Percentiles rank a stretch among this genome's conserved stretches.
Conservation (phyloP, 2,113 vertebrate genomes). For the Tyto alba region DNA sequence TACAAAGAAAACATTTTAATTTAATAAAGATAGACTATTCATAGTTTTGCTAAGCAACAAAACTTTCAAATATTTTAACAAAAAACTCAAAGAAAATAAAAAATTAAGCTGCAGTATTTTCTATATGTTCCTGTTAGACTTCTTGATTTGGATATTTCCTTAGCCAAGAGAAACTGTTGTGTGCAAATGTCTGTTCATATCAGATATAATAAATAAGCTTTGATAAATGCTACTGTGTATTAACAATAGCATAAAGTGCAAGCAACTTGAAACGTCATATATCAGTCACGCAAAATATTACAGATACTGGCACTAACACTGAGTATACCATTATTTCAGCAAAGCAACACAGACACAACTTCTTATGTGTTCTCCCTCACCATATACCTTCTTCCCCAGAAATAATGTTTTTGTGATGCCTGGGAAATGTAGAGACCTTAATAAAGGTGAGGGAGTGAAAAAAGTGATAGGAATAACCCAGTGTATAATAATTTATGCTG, state of each 20-base stretch:
- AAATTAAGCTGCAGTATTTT: not conserved
- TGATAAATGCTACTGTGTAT: not conserved
- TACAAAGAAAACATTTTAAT: not conserved
- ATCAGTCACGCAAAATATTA: not conserved
- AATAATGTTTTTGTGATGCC: not conserved
- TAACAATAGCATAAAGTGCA: not conserved
- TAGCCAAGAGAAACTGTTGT: not conserved
- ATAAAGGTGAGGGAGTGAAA: not conserved
- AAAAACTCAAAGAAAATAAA: not conserved
- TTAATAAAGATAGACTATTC: not conserved
- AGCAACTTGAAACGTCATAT: not conserved
- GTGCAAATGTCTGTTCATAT: not conserved
- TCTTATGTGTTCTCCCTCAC: not conserved
- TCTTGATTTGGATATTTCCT: not conserved
- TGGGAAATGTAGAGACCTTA: not conserved
- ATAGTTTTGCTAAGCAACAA: not conserved
- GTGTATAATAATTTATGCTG: not conserved
- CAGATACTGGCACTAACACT: not conserved
- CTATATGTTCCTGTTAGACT: not conserved
- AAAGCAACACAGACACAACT: not conserved
- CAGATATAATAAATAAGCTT: not conserved
- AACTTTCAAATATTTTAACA: not conserved
- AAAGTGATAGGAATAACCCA: not conserved
- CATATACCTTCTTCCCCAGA: not conserved
- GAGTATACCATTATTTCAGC: not conserved